phyloP scores from a whole-genome alignment of 2,113 vertebrate genomes.

The Nipponia nippon region DNA sequence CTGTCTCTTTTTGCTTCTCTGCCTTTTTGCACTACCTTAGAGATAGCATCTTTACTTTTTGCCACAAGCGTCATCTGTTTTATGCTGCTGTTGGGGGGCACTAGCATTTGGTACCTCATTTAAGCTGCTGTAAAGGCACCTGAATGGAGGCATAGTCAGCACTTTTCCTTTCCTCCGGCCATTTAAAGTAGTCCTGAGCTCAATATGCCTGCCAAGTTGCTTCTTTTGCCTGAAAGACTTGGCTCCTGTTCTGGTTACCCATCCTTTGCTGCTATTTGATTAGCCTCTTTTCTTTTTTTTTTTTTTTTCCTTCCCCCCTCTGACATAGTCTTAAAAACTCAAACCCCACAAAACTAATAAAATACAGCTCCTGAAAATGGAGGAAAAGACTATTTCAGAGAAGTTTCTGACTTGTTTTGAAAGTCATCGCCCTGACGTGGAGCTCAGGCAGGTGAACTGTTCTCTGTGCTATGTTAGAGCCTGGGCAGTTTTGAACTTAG shows the following conservation, averaged over 20 bases:
- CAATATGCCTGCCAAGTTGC: not conserved
- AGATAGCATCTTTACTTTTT: not conserved
- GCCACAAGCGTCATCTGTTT: not conserved
- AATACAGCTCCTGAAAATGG: not conserved
- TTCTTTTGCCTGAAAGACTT: not conserved
- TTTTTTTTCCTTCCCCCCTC: rapidly evolving
- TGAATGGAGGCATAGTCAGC: not conserved
- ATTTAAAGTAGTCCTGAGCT: not conserved
- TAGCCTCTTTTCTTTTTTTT: not conserved
- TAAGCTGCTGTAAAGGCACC: not conserved
- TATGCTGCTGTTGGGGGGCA: not conserved
- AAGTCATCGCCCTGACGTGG: rapidly evolving
- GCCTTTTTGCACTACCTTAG: not conserved
- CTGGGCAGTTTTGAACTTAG: not conserved
- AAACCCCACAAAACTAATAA: not conserved
- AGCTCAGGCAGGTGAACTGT: not conserved
- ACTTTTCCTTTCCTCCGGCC: not conserved
- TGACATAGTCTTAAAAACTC: not conserved
- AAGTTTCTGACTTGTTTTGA: not conserved
- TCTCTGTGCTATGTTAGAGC: not conserved
- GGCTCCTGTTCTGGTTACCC: not conserved
- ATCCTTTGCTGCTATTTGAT: not conserved
- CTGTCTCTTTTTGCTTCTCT: not conserved
- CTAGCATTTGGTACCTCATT: not conserved
- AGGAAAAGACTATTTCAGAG: not conserved